Evolutionary conservation across 2,113 vertebrate genomes (phyloP).

Genomic region (Rhea pennata): DNA sequence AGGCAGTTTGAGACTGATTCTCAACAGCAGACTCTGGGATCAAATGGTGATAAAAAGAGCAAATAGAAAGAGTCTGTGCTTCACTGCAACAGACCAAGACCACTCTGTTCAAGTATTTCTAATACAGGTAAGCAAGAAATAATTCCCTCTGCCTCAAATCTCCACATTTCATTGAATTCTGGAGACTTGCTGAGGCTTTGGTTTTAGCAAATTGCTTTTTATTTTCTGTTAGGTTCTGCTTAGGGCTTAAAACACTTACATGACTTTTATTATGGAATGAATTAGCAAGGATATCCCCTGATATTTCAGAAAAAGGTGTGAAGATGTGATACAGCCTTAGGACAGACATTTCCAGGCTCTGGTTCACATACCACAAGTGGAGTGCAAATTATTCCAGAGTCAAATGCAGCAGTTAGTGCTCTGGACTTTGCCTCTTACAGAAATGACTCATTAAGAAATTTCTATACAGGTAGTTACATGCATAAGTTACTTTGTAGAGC

Average conservation of each 20-base stretch:
- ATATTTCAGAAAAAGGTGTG: background rate
- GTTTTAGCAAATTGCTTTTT: background rate
- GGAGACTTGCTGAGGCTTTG: background rate
- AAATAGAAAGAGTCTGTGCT: slow-evolving; percentile 76
- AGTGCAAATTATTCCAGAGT: background rate
- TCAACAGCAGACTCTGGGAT: slow-evolving; percentile 85
- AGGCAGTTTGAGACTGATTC: slow-evolving; percentile 84
- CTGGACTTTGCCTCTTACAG: background rate
- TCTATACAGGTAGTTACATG: background rate
- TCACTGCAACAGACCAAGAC: slow-evolving; percentile 83
- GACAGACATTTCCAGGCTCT: background rate
- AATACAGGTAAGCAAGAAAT: slow-evolving; percentile 76
- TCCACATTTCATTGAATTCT: background rate
- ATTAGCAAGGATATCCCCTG: background rate
- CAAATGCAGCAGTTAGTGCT: background rate
- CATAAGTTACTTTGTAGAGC: background rate
- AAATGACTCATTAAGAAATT: background rate
- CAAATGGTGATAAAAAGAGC: slow-evolving; percentile 82
- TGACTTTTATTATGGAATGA: background rate
- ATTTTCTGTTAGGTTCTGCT: background rate
- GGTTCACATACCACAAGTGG: background rate
- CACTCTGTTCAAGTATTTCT: slow-evolving; percentile 81
- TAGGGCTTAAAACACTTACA: background rate
- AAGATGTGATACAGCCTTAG: background rate
- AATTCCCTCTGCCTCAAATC: background rate